Evolutionary conservation across 2,888 invertebrate species (phyloP).

Genomic region (Axea sp.): DNA sequence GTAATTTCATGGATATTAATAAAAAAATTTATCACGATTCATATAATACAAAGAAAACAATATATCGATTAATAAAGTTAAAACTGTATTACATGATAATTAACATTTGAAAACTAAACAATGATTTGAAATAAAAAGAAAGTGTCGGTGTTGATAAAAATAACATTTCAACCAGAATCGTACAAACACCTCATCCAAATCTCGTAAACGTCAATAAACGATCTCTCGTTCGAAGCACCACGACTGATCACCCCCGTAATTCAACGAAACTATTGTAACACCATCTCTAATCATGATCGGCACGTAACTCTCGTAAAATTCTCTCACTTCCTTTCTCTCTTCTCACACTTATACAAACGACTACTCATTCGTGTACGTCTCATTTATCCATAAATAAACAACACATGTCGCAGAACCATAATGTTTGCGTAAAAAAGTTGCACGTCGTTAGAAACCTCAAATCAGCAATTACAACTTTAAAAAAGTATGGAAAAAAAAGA

Average conservation of each 20-base stretch:
- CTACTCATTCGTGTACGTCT: constrained; percentile 37
- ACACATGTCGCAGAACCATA: constrained; percentile 41
- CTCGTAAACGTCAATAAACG: constrained; percentile 23
- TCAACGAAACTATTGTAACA: constrained; percentile 45
- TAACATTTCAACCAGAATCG: neutral
- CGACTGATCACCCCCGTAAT: constrained; percentile 44
- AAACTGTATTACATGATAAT: too few species aligned
- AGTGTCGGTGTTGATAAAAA: constrained; percentile 14
- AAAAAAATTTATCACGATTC: too few species aligned
- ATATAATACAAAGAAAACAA: too few species aligned
- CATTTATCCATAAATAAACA: constrained; percentile 53
- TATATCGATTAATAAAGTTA: too few species aligned
- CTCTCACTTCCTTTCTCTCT: constrained; percentile 10
- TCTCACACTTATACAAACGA: constrained; percentile 26
- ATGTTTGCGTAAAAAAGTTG: constrained; percentile 38
- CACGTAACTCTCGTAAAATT: constrained; percentile 25
- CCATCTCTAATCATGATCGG: constrained; percentile 30
- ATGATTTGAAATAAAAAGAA: too few species aligned
- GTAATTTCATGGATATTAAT: too few species aligned
- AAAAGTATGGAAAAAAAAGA: constrained; percentile 21
- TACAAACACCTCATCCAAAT: constrained; percentile 11
- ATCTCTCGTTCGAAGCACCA: constrained; percentile 26
- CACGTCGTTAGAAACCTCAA: constrained; percentile 21
- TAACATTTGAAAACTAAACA: too few species aligned
- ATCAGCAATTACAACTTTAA: constrained; percentile 21